Base-by-base conservation (phyloP, 2,113 vertebrate genomes). In the Tetrax tetrax region DNA sequence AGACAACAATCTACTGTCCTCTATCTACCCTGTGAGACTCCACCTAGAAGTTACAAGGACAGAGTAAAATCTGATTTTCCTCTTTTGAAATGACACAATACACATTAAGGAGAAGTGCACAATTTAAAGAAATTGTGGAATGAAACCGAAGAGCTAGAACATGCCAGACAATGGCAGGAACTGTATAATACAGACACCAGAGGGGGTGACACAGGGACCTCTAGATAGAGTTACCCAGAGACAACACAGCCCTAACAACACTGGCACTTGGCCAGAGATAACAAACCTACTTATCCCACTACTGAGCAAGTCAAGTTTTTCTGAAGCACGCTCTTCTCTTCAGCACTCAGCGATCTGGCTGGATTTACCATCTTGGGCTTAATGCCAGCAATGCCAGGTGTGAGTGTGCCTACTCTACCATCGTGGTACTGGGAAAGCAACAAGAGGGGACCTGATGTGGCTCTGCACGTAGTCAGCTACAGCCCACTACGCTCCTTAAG, bases 361-460 rank as follows among this genome's bases (percentile, higher is more conserved):
- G 83, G 47, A 63, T 86, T 90, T 77, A 81, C 48, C 50, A 41
- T 33, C 5, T 59, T 14, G 29, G 45, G 50, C 63, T 89, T 71
- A 45, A 64, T 1, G 3, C 23, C 48, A 41, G n/a, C 3, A 0
- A 20, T 29, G 57, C 43, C 68, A 72, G 25, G 31, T 0, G 0
- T 22, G 38, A 72, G 35, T 4, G 25, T 21, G 29, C 17, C 38
- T 2, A 4, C 45, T 77, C 68, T 77, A 72, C 45, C 47, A 28
- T 25, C 57, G 48, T 47, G 25, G 38, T 56, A 43, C 10, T 1
- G 4, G 25, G 45, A 60, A 81, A 81, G 38, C 38, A 56, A 53
- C 14, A 13, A 22, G 21, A 51, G 14, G 31, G 24, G 24, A n/a
- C 53, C 35, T 22, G 24, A 89, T 35, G 27, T 23, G 35, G 33